Conservation (phyloP, 2,888 invertebrate genomes). For the Ditula angustiorana region DNA sequence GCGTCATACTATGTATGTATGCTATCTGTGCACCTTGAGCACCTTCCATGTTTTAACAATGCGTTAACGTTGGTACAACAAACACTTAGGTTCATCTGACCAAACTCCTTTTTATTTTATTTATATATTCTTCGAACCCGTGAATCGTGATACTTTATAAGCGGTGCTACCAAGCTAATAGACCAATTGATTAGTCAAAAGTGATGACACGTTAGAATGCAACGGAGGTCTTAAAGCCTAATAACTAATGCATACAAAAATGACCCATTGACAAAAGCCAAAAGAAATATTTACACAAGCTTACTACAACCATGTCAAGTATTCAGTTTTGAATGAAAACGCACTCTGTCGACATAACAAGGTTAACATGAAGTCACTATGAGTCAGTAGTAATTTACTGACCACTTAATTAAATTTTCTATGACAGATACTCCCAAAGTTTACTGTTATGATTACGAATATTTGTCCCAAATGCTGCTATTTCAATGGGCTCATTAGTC, state of each 20-base stretch:
- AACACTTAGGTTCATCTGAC: no score
- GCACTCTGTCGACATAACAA: neutral
- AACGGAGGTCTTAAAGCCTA: neutral
- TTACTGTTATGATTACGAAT: conserved; percentile 33
- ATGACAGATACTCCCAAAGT: conserved; percentile 27
- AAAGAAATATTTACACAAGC: neutral
- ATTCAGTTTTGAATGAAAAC: neutral
- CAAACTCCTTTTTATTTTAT: no score
- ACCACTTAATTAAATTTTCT: conserved; percentile 23
- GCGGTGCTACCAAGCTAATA: neutral
- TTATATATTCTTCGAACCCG: no score
- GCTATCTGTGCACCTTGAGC: neutral
- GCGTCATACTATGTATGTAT: conserved; percentile 11
- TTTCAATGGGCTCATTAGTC: conserved; percentile 39
- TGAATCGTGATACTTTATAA: no score
- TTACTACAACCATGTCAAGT: neutral
- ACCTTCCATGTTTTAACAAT: neutral
- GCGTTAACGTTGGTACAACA: neutral
- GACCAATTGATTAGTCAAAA: neutral
- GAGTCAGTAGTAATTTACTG: neutral
- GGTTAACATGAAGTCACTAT: neutral
- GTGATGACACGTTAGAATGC: neutral
- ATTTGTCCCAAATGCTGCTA: conserved; percentile 33
- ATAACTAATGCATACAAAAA: neutral
- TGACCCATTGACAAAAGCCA: neutral